A percentile compares a stretch with the other conserved stretches of the same genome.
phyloP scores from a whole-genome alignment of 2,113 vertebrate genomes.

The Centropus bengalensis region DNA sequence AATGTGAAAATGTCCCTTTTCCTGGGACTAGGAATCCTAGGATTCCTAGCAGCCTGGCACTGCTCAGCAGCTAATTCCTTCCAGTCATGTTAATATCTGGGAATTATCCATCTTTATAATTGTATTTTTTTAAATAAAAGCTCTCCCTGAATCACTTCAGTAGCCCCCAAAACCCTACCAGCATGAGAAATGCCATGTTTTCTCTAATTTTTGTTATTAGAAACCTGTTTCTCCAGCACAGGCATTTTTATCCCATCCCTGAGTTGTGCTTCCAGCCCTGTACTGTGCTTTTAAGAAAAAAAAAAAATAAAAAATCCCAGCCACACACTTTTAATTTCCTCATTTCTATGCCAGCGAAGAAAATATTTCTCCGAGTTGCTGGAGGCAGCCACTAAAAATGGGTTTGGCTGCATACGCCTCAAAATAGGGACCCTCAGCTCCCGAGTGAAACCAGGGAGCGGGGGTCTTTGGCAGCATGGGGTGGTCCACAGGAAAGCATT shows the following conservation, averaged over 20 bases:
- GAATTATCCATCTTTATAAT: background rate
- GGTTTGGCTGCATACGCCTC: background rate
- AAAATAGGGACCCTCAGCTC: background rate
- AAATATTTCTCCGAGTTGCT: constrained; percentile 58
- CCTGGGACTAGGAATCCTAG: accelerated
- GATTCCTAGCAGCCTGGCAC: background rate
- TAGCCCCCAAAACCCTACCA: too few species aligned
- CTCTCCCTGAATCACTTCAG: background rate
- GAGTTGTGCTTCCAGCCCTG: background rate
- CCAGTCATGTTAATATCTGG: constrained; percentile 59
- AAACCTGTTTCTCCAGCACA: background rate
- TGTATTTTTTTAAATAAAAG: background rate
- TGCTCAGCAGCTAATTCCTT: background rate
- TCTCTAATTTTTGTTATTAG: background rate
- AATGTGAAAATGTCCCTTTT: background rate
- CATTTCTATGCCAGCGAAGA: constrained; percentile 15
- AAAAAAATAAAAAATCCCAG: background rate
- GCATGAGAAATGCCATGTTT: background rate
- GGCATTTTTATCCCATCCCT: background rate
- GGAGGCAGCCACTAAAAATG: constrained; percentile 51
- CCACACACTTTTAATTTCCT: constrained; percentile 32
- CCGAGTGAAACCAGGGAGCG: background rate
- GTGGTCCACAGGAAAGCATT: background rate
- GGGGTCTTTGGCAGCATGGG: background rate
- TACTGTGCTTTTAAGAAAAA: background rate